A percentile compares a stretch with the other conserved stretches of the same genome.
These are phyloP conservation scores for Sweltsa coloradensis DNA, from an alignment of 1,140 invertebrate species.

Conservation along the genomic window DNA sequence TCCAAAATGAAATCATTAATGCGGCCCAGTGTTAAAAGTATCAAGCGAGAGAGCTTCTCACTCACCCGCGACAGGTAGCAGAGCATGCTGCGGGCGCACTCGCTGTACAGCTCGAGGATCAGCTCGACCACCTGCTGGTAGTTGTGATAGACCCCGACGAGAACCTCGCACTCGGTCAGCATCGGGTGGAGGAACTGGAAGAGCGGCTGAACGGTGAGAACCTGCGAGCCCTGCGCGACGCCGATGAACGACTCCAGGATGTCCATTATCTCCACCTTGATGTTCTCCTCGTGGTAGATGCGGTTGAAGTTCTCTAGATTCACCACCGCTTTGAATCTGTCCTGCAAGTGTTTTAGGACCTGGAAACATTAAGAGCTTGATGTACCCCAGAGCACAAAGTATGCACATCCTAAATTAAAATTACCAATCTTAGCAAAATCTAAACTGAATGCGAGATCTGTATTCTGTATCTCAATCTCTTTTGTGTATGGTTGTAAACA, in stretches of 20 bases:
- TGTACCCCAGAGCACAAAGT: no score
- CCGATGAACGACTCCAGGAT: conserved; percentile 52
- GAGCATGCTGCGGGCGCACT: conserved; percentile 54
- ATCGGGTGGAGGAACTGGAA: conserved; percentile 51
- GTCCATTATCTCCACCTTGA: conserved; percentile 46
- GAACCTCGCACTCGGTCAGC: conserved; percentile 46
- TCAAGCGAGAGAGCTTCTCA: no score
- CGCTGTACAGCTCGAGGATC: conserved; percentile 60
- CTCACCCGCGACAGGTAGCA: conserved; percentile 45
- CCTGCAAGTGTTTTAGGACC: conserved; percentile 45
- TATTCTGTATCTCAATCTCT: conserved; percentile 2
- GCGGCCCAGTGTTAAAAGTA: no score
- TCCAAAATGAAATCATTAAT: no score
- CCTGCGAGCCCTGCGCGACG: conserved; percentile 42
- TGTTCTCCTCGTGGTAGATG: conserved; percentile 40
- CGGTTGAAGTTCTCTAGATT: conserved; percentile 41
- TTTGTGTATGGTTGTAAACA: no score
- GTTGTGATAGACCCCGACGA: conserved; percentile 66
- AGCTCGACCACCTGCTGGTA: conserved; percentile 69
- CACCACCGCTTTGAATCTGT: conserved; percentile 42
- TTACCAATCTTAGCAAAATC: no score
- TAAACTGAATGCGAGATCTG: no score
- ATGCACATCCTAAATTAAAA: no score
- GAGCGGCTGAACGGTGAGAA: conserved; percentile 42
- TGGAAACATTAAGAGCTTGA: conserved; percentile 20